Base-by-base conservation (phyloP, 2,797 vertebrate species). In the Arctocebus calabarensis region DNA sequence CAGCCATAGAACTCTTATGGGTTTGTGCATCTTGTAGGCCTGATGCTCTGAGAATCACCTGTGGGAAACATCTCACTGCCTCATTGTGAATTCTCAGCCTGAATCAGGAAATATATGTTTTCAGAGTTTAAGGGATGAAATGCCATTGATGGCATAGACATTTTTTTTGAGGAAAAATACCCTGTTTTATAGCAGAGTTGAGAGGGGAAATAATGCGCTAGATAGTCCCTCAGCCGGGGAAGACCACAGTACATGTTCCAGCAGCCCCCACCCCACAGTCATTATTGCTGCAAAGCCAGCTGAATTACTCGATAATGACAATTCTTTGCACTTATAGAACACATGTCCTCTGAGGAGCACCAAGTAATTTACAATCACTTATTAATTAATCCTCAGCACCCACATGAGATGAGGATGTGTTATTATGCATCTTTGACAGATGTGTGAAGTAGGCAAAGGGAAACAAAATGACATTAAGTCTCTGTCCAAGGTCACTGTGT, bases 371-470 rank as follows among this genome's bases (percentile, higher is more conserved):
- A 88, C 7, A 32, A 29, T 68, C 90, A 43, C 89, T 95, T 91
- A 88, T 97, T 96, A 96, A 97, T 97, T 96, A 97, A 97, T 96
- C 91, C 89, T 96, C 94, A 91, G 84, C 74, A 84, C 92, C 95
- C 91, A 62, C 45, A 1, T 29, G 96, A 96, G 84, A 93, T 52
- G 82, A 40, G 40, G 64, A 66, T 16, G 71, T 52, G 85, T 74
- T 94, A 88, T 90, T 84, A 77, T 17, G 23, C 2, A 0, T 61
- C 85, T 95, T 34, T 93, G 93, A 90, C 95, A 95, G 97, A 92
- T 94, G 92, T 91, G 83, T 66, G 59, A 96, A 90, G 73, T 45
- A 12, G 59, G 71, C 66, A 45, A 73, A 90, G 73, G 81, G 64
- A 90, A 61, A 86, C 73, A 23, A 74, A 83, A 68, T 77, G 95